Percentiles rank a stretch among this genome's conserved stretches.
Conservation (phyloP, 2,797 vertebrate species). For the Microctenopoma stevenorrisi region DNA sequence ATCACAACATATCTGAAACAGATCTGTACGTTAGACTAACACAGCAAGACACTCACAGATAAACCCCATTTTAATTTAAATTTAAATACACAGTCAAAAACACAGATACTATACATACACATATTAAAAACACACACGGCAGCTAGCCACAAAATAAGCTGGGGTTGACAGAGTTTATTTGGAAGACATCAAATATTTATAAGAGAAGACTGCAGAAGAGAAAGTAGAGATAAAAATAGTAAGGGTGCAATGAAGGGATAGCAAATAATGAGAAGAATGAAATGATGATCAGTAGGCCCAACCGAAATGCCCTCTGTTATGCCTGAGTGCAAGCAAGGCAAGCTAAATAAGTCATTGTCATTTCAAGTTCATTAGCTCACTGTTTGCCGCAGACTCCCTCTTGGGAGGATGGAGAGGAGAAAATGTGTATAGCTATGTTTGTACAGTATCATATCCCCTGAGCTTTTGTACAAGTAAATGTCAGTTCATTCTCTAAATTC, state of each 20-base stretch:
- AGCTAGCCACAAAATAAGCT: conserved; percentile 59
- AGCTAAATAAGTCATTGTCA: conserved; percentile 73
- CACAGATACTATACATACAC: conserved; percentile 26
- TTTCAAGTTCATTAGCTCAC: conserved; percentile 71
- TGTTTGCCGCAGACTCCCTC: conserved; percentile 17
- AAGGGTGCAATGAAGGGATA: conserved; percentile 43
- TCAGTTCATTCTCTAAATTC: not conserved
- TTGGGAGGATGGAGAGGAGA: conserved; percentile 27
- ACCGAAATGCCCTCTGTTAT: conserved; percentile 49
- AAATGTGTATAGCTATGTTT: conserved; percentile 23
- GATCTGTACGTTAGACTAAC: not conserved
- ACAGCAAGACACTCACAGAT: conserved; percentile 20
- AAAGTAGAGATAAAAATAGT: conserved; percentile 61
- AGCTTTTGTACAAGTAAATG: conserved; percentile 2
- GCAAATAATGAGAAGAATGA: conserved; percentile 55
- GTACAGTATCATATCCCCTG: conserved; percentile 3
- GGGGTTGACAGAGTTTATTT: conserved; percentile 77
- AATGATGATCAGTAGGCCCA: conserved; percentile 42
- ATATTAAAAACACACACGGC: conserved; percentile 55
- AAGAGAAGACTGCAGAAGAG: conserved; percentile 67
- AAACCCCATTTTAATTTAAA: not conserved
- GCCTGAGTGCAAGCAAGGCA: conserved; percentile 48
- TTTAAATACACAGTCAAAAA: conserved; percentile 28
- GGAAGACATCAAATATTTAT: conserved; percentile 82
- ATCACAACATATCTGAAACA: conserved; percentile 27